Evolutionary conservation across 2,797 vertebrate genomes (phyloP).

Genomic region (Zalophus californianus): DNA sequence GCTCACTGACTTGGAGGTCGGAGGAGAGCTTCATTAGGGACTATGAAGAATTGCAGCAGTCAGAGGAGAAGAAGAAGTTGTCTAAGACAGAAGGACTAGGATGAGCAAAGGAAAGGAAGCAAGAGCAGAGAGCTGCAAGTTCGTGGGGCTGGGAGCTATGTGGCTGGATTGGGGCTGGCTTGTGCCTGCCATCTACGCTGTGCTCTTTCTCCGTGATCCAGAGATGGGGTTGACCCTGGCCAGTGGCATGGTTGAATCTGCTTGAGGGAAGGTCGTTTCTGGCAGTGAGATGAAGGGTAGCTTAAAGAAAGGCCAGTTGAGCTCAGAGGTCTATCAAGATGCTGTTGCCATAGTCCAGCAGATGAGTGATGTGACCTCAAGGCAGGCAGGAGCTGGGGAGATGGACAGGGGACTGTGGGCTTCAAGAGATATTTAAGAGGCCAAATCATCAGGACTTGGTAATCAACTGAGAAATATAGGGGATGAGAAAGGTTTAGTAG

Average conservation of each 20-base stretch:
- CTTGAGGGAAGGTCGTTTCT: not conserved
- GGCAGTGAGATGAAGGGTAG: not conserved
- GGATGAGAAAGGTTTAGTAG: not conserved
- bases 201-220: not conserved
- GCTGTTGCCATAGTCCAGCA: not conserved
- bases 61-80: not conserved
- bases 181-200: rapidly evolving
- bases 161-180: not conserved
- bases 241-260: not conserved
- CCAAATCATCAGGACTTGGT: not conserved
- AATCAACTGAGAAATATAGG: not conserved
- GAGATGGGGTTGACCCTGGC: not conserved
- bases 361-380: not conserved
- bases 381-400: not conserved
- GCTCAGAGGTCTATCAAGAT: not conserved
- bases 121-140: not conserved
- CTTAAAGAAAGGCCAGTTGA: not conserved
- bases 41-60: not conserved
- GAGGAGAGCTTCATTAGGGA: not conserved
- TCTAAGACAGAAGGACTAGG: not conserved
- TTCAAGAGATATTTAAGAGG: not conserved
- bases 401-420: not conserved
- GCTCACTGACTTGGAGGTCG: not conserved
- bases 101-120: not conserved
- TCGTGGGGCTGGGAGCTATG: not conserved